Evolutionary conservation across 2,888 invertebrate genomes (phyloP), one percentile per base, ranked within the genome.

Genomic region (Pammene fasciana): DNA sequence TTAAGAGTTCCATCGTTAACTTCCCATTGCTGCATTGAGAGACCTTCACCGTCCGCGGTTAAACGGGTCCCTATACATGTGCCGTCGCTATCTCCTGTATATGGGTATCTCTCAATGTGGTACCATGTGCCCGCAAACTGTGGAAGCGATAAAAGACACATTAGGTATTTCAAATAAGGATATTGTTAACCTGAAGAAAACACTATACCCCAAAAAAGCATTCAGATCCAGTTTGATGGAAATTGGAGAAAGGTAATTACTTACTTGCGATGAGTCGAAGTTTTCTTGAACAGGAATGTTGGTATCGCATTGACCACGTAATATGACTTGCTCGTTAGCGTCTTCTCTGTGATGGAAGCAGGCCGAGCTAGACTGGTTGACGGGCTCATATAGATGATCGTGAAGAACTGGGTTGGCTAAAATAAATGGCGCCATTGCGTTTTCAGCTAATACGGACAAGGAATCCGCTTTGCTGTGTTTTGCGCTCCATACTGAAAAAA

Each of bases 121-220:
- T 88, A 92, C 93, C 92, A 93, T 0, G 79, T 86, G 56, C 86
- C 90, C 34, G 82, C 78, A 72, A 86, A 93, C 93, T 90, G 84
- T 72, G 71, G 72, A 72, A 60, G 11, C 54, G 60, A 48, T 38
- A 16, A 7, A 14, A 55, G n/a, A 13, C 8, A 5, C 0, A 0
- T 34, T 10, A 9, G 10, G 10, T 2, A n/a, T n/a, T n/a, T n/a
- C n/a, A n/a, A n/a, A n/a, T n/a, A 26, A 26, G 38, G 38, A 38
- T 38, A 9, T 7, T 5, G 38, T 26, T 3, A 4, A 26, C 1
- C 26, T 26, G 26, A 26, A 26, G 26, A 26, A n/a, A n/a, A 26
- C 26, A 26, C 4, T 26, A 26, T 26, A 26, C 1, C 26, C 1
- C 26, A 4, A 26, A 26, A 26, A 26, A 26, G 4, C 26, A 26